A percentile compares a stretch with the other conserved stretches of the same genome.
These are phyloP conservation scores for Hetaerina americana DNA, from an alignment of 1,140 invertebrate species.

Conservation along the genomic window DNA sequence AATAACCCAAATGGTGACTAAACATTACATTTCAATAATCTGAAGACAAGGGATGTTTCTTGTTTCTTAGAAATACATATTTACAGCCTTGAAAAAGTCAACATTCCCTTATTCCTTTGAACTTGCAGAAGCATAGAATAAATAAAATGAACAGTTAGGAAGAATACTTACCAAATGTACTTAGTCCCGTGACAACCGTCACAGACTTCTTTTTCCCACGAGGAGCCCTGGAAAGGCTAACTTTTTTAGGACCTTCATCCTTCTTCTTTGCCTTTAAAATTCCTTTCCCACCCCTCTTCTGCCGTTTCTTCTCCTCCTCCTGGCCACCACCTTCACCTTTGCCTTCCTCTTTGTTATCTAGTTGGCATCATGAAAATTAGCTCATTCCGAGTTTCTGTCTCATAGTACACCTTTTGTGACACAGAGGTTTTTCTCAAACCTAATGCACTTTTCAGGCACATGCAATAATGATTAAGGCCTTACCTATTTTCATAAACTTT, in stretches of 20 bases:
- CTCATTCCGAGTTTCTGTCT: no score
- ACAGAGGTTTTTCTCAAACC: neutral
- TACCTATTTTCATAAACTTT: slow-evolving; percentile 50
- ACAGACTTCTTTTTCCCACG: slow-evolving; percentile 98
- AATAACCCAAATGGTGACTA: no score
- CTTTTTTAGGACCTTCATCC: slow-evolving; percentile 62
- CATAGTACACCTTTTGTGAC: slow-evolving; percentile 14
- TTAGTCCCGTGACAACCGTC: slow-evolving; percentile 76
- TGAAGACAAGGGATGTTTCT: no score
- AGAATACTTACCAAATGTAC: slow-evolving; percentile 67
- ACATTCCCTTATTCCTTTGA: no score
- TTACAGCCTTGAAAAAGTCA: no score
- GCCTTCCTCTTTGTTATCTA: slow-evolving; percentile 28
- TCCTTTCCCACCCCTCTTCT: slow-evolving; percentile 81
- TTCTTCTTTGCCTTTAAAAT: slow-evolving; percentile 80
- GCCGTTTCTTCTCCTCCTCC: slow-evolving; percentile 87
- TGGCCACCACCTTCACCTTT: slow-evolving; percentile 49
- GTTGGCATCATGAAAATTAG: neutral
- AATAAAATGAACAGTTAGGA: no score
- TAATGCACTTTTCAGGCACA: neutral
- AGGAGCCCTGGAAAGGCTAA: slow-evolving; percentile 74
- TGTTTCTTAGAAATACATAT: no score
- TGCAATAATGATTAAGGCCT: neutral
- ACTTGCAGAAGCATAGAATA: no score
- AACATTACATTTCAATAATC: no score